A percentile compares a stretch with the other conserved stretches of the same genome.
Conservation (phyloP, 2,888 invertebrate genomes). For the Balanococcus diminutus region DNA sequence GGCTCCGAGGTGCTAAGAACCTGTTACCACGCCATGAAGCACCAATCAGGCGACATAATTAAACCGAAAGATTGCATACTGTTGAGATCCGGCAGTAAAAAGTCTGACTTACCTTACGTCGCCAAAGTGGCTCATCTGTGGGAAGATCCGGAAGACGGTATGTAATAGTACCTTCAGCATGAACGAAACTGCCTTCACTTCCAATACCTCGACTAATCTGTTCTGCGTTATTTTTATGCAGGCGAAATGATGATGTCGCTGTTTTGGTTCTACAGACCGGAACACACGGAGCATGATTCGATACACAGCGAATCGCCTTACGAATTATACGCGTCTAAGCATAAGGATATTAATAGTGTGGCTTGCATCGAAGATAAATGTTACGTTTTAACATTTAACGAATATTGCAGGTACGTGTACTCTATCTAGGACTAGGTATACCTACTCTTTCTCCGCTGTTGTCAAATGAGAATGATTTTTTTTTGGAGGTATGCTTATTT, state of each 20-base stretch:
- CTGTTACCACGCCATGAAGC: constrained; percentile 90
- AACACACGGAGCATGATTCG: constrained; percentile 91
- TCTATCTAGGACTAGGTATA: neutral
- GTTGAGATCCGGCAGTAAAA: constrained; percentile 80
- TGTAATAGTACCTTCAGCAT: constrained; percentile 60
- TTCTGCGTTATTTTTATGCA: constrained; percentile 61
- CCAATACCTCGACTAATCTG: neutral
- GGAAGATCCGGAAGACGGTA: constrained; percentile 93
- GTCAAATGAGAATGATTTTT: neutral
- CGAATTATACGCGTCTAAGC: constrained; percentile 94
- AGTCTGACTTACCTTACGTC: constrained; percentile 89
- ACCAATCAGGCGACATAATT: constrained; percentile 85
- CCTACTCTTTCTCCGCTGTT: neutral
- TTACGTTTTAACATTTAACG: constrained; percentile 93
- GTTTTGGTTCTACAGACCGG: constrained; percentile 96
- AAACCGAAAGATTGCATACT: constrained; percentile 89
- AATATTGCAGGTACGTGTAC: constrained; percentile 87
- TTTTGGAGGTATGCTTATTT: neutral
- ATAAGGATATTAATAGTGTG: constrained; percentile 93
- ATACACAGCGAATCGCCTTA: constrained; percentile 80
- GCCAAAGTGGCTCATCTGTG: constrained; percentile 93
- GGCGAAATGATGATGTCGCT: constrained; percentile 98
- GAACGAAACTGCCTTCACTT: neutral
- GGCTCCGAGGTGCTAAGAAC: constrained; percentile 68
- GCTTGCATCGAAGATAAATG: constrained; percentile 98